Evolutionary conservation across 2,797 vertebrate genomes (phyloP).

Genomic region (Peromyscus aztecus): DNA sequence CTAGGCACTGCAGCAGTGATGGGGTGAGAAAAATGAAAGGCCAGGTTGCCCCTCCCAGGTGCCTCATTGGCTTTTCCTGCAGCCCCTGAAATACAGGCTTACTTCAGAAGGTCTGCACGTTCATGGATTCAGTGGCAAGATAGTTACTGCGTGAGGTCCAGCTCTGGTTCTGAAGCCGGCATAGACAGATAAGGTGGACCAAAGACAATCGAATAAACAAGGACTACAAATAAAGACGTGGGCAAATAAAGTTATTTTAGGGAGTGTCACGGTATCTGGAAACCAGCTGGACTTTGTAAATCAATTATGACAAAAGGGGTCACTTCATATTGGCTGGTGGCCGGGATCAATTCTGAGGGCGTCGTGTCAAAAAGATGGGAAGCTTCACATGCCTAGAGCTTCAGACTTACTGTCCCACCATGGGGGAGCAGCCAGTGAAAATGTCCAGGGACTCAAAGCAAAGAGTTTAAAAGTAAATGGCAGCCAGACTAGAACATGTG

Average conservation of each 20-base stretch:
- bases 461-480: background rate
- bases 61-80: background rate
- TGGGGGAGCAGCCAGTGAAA: background rate
- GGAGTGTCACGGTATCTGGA: background rate
- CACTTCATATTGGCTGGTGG: background rate
- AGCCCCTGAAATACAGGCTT: background rate
- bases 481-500: rapidly evolving
- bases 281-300: background rate
- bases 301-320: background rate
- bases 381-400: background rate
- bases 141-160: background rate
- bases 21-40: background rate
- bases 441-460: background rate
- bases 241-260: background rate
- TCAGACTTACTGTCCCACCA: background rate
- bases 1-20: background rate
- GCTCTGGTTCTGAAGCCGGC: background rate
- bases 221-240: background rate
- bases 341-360: background rate
- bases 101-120: background rate
- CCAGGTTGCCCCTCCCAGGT: background rate
- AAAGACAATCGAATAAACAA: background rate
- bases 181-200: background rate
- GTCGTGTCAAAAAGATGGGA: background rate
- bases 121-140: background rate